Conservation (phyloP, 1,140 invertebrate genomes). For the Drosophila funebris region DNA sequence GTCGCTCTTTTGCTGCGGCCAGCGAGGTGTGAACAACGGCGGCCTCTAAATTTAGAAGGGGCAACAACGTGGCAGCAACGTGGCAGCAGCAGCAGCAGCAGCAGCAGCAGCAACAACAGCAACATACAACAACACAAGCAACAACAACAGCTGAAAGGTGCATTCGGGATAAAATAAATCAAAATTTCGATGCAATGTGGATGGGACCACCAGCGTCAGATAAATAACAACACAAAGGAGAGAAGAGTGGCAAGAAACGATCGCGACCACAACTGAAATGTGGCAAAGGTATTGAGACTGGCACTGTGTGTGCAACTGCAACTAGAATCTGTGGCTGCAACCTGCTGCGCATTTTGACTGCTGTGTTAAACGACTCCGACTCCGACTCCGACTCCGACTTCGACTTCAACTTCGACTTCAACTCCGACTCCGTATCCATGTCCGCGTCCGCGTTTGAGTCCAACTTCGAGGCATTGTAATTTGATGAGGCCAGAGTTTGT, state of each 20-base stretch:
- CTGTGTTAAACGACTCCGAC: slow-evolving; percentile 41
- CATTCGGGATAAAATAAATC: slow-evolving; percentile 65
- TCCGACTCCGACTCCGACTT: background rate
- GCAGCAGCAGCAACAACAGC: background rate
- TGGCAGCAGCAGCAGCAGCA: background rate
- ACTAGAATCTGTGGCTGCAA: slow-evolving; percentile 34
- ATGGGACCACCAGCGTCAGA: slow-evolving; percentile 66
- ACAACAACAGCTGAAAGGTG: too few relatives aligned
- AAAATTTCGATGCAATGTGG: slow-evolving; percentile 57
- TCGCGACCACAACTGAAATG: background rate
- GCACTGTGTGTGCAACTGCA: background rate
- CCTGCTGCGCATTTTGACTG: slow-evolving; percentile 57
- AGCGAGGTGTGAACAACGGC: slow-evolving; percentile 67
- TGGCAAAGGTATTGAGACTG: background rate
- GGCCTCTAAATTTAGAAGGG: slow-evolving; percentile 60
- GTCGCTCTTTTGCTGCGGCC: slow-evolving; percentile 44
- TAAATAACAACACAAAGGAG: slow-evolving; percentile 49
- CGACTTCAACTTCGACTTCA: background rate
- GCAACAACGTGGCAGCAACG: background rate
- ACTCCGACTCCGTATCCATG: background rate
- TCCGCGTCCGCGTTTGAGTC: too few relatives aligned
- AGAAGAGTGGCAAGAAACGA: slow-evolving; percentile 6
- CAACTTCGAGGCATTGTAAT: slow-evolving; percentile 31
- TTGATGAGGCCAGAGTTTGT: slow-evolving; percentile 39
- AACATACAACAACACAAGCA: too few relatives aligned